These are phyloP conservation scores for Hofmannophila pseudospretella DNA, from an alignment of 2,888 invertebrate species.

Conservation along the genomic window DNA sequence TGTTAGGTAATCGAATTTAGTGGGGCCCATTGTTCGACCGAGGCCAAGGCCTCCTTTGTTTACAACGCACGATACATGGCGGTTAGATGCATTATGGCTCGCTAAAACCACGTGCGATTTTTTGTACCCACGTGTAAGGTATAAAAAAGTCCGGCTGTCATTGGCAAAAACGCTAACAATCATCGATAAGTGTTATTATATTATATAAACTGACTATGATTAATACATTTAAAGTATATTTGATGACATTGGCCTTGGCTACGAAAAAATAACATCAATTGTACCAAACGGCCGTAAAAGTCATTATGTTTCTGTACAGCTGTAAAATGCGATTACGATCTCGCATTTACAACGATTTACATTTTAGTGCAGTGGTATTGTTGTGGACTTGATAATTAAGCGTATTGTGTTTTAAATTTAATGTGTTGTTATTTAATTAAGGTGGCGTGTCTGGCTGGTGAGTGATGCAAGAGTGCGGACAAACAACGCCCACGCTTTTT, in stretches of 20 bases:
- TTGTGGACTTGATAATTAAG: conserved; percentile 29
- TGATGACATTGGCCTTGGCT: conserved; percentile 30
- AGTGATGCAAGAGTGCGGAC: conserved; percentile 29
- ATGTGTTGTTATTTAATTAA: conserved; percentile 38
- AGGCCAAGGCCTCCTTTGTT: conserved; percentile 72
- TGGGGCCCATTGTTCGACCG: conserved; percentile 62
- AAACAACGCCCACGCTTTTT: conserved; percentile 16
- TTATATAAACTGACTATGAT: conserved; percentile 24
- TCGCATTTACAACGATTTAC: conserved; percentile 37
- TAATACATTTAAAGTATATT: conserved; percentile 17
- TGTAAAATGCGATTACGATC: conserved; percentile 46
- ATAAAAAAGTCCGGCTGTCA: conserved; percentile 2
- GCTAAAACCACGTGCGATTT: conserved; percentile 27
- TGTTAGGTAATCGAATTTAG: conserved; percentile 69
- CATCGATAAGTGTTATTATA: not conserved
- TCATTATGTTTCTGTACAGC: conserved; percentile 34
- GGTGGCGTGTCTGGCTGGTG: conserved; percentile 15
- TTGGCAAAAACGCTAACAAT: conserved; percentile 13
- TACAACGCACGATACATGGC: conserved; percentile 47
- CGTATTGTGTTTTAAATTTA: conserved; percentile 29
- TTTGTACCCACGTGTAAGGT: conserved; percentile 8
- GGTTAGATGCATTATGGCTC: conserved; percentile 40
- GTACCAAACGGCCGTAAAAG: conserved; percentile 44
- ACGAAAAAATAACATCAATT: conserved; percentile 40
- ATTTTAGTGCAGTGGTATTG: conserved; percentile 37